Evolutionary conservation across 2,888 invertebrate genomes (phyloP).

Genomic region (Eubasilissa splendida): DNA sequence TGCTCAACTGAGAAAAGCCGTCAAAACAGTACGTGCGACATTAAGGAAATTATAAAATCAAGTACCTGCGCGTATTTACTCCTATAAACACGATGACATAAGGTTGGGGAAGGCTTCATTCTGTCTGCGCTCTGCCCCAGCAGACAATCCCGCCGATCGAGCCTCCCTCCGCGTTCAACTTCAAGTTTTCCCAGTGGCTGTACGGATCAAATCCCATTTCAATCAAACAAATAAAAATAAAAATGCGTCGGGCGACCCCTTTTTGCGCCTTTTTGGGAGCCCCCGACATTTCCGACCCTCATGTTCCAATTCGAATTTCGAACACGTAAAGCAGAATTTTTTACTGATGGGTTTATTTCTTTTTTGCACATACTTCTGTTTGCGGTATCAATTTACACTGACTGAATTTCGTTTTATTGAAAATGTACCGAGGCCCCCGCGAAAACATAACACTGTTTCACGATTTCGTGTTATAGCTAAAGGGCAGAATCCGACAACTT

Average conservation of each 20-base stretch:
- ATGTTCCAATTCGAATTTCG: constrained; percentile 49
- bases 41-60: constrained; percentile 12
- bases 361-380: constrained; percentile 31
- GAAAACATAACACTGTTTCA: background rate
- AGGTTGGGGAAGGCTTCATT: constrained; percentile 3
- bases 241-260: constrained; percentile 37
- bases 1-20: background rate
- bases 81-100: too few relatives aligned
- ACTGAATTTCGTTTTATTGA: constrained; percentile 34
- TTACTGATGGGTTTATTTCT: constrained; percentile 36
- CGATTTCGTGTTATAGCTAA: background rate
- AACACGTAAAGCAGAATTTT: constrained; percentile 45
- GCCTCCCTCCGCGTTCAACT: constrained; percentile 15
- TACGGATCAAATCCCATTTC: constrained; percentile 51
- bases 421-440: constrained; percentile 7
- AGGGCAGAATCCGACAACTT: too few relatives aligned
- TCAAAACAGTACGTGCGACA: constrained; percentile 17
- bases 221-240: constrained; percentile 54
- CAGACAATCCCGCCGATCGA: background rate
- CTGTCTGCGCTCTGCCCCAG: background rate
- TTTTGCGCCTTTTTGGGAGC: constrained; percentile 10
- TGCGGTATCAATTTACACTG: constrained; percentile 35
- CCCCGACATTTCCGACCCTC: constrained; percentile 20
- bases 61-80: background rate
- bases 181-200: constrained; percentile 17